Conservation (phyloP, 1,140 invertebrate species). For the Planococcus citri region DNA sequence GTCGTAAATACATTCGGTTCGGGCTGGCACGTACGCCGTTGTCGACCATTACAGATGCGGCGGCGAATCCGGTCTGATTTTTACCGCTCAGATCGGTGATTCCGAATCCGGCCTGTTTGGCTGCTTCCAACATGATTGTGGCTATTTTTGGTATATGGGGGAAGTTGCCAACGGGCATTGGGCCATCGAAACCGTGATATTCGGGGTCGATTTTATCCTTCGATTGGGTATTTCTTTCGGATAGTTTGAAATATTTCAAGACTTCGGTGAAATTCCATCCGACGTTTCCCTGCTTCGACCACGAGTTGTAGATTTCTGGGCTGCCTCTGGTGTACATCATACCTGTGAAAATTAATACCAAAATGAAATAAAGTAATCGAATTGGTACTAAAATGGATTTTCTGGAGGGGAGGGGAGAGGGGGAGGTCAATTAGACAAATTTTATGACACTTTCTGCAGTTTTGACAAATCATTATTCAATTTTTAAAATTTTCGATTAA, state of each 20-base stretch:
- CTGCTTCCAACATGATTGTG: slow-evolving; percentile 45
- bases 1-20: slow-evolving; percentile 41
- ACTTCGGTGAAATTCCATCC: slow-evolving; percentile 52
- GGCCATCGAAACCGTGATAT: slow-evolving; percentile 45
- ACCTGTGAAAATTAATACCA: slow-evolving; percentile 35
- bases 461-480: too few relatives aligned
- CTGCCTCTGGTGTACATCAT: slow-evolving; percentile 58
- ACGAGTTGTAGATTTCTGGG: slow-evolving; percentile 48
- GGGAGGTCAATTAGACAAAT: too few relatives aligned
- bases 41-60: slow-evolving; percentile 29
- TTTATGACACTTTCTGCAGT: too few relatives aligned
- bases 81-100: slow-evolving; percentile 44
- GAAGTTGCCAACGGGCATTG: slow-evolving; percentile 41
- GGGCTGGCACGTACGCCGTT: slow-evolving; percentile 32
- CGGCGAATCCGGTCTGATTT: slow-evolving; percentile 37
- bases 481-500: too few relatives aligned
- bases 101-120: slow-evolving; percentile 37
- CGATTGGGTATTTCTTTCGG: slow-evolving; percentile 36
- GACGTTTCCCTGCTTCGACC: slow-evolving; percentile 47
- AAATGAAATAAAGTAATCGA: neutral
- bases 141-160: slow-evolving; percentile 40
- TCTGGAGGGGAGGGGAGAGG: too few relatives aligned
- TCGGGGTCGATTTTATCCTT: slow-evolving; percentile 35
- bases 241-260: slow-evolving; percentile 45
- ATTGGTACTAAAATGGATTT: too few relatives aligned